A percentile compares a stretch with the other conserved stretches of the same genome.
phyloP scores from a whole-genome alignment of 1,140 invertebrate species.

The Rhizoglyphus robini region DNA sequence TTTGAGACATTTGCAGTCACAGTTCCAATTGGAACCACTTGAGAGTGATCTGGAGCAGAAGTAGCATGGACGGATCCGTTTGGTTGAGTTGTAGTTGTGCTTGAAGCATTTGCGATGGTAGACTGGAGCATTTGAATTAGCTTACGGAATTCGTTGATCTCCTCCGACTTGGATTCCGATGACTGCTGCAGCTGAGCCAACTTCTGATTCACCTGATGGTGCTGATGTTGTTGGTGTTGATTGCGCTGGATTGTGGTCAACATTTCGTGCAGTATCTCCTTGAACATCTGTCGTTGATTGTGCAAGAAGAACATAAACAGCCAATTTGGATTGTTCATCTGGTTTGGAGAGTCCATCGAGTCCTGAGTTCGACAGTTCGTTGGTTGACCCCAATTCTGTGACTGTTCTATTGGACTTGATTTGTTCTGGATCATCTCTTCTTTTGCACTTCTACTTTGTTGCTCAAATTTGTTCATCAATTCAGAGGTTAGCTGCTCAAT shows the following conservation, averaged over 20 bases:
- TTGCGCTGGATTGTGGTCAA: slow-evolving; percentile 4
- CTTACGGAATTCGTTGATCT: not conserved
- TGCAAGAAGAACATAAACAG: not conserved
- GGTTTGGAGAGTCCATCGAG: not conserved
- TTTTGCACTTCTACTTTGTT: not conserved
- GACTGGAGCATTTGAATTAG: not conserved
- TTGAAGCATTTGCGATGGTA: not conserved
- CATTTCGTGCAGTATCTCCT: slow-evolving; percentile 4
- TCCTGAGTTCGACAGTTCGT: not conserved
- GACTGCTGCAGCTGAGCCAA: not conserved
- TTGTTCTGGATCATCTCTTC: not conserved
- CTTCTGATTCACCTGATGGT: too few species aligned
- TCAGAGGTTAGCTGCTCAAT: not conserved
- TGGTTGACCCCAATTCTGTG: not conserved
- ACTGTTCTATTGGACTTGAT: not conserved
- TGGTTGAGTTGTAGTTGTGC: too few species aligned
- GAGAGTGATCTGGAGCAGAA: too few species aligned
- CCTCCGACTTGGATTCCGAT: not conserved
- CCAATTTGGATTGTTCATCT: slow-evolving; percentile 1
- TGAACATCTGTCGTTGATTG: slow-evolving; percentile 9
- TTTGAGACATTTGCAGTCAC: not conserved
- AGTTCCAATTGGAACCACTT: not conserved
- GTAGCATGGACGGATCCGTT: too few species aligned
- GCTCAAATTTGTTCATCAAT: not conserved
- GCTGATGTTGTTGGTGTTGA: too few species aligned